Percentiles rank a stretch among this genome's conserved stretches.
phyloP scores from a whole-genome alignment of 2,888 invertebrate genomes.

The Sinodicranocentrus sp. region DNA sequence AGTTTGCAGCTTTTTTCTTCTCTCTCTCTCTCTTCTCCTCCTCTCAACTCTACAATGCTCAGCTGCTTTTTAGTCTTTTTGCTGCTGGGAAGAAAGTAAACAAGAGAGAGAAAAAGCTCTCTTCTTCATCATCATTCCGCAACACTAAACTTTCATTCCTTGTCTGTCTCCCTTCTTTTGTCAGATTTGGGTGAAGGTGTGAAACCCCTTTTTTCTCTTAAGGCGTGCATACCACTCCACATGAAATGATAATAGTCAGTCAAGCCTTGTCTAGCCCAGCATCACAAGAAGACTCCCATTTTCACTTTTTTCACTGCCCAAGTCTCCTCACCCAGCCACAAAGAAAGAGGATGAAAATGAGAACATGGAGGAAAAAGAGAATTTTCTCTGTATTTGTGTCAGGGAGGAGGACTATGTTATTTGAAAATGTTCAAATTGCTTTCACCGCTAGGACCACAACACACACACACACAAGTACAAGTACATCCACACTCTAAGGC shows the following conservation, averaged over 20 bases:
- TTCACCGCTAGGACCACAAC: conserved; percentile 22
- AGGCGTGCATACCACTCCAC: neutral
- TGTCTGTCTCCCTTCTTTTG: conserved; percentile 1
- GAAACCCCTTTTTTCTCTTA: conserved; percentile 16
- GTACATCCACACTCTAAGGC: neutral
- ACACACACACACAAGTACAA: neutral
- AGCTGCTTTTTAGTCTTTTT: neutral
- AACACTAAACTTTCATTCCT: conserved; percentile 28
- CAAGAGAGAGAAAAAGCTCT: neutral
- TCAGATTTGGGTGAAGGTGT: conserved; percentile 16
- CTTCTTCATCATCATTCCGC: conserved; percentile 25
- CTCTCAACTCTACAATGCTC: neutral
- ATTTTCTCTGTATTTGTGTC: neutral
- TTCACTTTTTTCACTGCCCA: neutral
- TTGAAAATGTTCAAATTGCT: conserved; percentile 10
- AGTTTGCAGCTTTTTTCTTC: neutral
- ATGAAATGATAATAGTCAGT: conserved; percentile 9
- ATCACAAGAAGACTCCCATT: neutral
- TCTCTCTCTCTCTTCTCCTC: neutral
- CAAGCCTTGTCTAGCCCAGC: neutral
- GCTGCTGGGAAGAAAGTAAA: conserved; percentile 17
- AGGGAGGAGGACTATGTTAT: neutral
- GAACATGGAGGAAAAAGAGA: neutral
- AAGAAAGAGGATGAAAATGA: neutral
- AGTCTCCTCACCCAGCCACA: neutral